Evolutionary conservation across 2,113 vertebrate genomes (phyloP).

Genomic region (Chrysochloris asiatica): DNA sequence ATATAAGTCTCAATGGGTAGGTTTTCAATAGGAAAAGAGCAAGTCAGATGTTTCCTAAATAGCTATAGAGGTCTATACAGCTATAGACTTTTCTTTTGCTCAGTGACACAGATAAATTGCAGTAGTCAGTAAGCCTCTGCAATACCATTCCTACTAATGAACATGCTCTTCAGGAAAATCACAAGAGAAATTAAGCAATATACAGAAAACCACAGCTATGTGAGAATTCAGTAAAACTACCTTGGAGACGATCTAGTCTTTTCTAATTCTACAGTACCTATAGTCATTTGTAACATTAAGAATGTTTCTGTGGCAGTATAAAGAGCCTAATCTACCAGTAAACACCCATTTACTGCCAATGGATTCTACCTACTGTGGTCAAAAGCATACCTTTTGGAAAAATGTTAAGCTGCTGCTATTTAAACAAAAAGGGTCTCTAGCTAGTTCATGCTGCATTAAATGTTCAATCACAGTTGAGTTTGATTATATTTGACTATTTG

Average conservation of each 20-base stretch:
- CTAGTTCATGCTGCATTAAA: not conserved
- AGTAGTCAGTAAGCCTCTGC: not conserved
- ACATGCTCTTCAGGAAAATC: not conserved
- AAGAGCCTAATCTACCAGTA: slow-evolving; percentile 24
- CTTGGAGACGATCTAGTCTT: not conserved
- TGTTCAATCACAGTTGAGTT: not conserved
- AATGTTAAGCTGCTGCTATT: not conserved
- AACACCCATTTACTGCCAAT: not conserved
- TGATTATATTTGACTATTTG: not conserved
- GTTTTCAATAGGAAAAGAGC: not conserved
- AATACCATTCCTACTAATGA: not conserved
- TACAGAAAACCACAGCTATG: not conserved
- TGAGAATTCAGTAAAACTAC: slow-evolving; percentile 24
- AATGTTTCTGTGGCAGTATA: not conserved
- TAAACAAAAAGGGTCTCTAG: not conserved
- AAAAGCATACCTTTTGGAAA: not conserved
- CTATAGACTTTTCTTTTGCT: not conserved
- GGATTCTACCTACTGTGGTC: not conserved
- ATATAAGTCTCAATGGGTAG: not conserved
- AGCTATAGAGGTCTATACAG: not conserved
- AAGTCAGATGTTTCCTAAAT: not conserved
- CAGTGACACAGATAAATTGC: not conserved
- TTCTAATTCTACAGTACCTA: not conserved
- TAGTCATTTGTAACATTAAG: not conserved
- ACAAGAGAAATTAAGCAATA: not conserved